A percentile compares a stretch with the other conserved stretches of the same genome.
phyloP scores from a whole-genome alignment of 2,888 invertebrate species.

The Campaea margaritaria region DNA sequence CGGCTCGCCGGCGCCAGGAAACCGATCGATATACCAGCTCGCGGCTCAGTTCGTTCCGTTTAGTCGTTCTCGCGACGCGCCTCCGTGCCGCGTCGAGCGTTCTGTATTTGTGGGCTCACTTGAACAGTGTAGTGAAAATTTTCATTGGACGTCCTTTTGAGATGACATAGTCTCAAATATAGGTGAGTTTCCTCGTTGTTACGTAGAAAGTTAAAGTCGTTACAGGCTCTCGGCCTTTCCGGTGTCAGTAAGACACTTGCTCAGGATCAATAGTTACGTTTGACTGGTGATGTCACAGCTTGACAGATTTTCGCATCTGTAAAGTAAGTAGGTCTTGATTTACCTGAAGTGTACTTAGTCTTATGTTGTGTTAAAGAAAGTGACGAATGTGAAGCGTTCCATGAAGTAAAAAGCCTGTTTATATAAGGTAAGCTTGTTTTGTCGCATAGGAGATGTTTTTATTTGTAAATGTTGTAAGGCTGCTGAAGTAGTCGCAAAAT shows the following conservation, averaged over 20 bases:
- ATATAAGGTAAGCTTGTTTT: slow-evolving; percentile 10
- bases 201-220: slow-evolving; percentile 1
- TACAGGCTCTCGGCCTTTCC: slow-evolving; percentile 17
- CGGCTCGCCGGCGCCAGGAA: slow-evolving; percentile 82
- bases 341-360: slow-evolving; percentile 14
- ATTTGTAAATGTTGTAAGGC: background rate
- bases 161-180: slow-evolving; percentile 72
- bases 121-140: slow-evolving; percentile 60
- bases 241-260: slow-evolving; percentile 23
- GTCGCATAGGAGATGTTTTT: background rate
- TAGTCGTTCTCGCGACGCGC: slow-evolving; percentile 66
- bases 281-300: slow-evolving; percentile 64
- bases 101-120: slow-evolving; percentile 55
- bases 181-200: slow-evolving; percentile 58
- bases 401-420: slow-evolving; percentile 5
- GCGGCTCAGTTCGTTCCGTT: slow-evolving; percentile 69
- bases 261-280: slow-evolving; percentile 65
- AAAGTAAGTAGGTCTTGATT: slow-evolving; percentile 23
- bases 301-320: slow-evolving; percentile 41
- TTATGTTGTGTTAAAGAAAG: slow-evolving; percentile 14
- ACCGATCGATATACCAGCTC: slow-evolving; percentile 76
- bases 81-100: slow-evolving; percentile 57
- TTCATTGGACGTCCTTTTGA: slow-evolving; percentile 61
- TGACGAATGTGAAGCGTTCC: slow-evolving; percentile 11
- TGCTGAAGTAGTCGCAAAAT: no score